Evolutionary conservation across 2,797 vertebrate species (phyloP).

Genomic region (Percopsis omiscomaycus): DNA sequence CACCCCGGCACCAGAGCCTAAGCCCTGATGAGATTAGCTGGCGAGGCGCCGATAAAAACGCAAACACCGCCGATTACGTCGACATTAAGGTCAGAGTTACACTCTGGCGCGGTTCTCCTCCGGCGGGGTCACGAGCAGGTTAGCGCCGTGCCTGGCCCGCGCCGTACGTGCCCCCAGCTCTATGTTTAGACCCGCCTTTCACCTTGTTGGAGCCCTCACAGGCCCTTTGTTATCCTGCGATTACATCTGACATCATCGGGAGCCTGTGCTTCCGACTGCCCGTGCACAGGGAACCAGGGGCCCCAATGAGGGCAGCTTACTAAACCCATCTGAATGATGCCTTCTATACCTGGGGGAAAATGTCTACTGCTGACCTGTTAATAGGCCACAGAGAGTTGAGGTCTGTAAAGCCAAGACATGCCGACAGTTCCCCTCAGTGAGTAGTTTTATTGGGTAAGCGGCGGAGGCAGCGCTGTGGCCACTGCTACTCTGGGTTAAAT

Average conservation of each 20-base stretch:
- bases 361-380: constrained; percentile 17
- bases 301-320: constrained; percentile 4
- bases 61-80: constrained; percentile 70
- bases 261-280: neutral
- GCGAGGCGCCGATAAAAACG: constrained; percentile 70
- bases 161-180: constrained; percentile 12
- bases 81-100: constrained; percentile 68
- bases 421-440: constrained; percentile 28
- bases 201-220: constrained; percentile 34
- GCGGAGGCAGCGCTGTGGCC: constrained; percentile 38
- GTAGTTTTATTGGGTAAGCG: constrained; percentile 24
- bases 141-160: constrained; percentile 26
- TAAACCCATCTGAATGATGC: neutral
- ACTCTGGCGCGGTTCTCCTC: constrained; percentile 58
- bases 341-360: constrained; percentile 16
- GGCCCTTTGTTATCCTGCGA: constrained; percentile 40
- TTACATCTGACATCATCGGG: constrained; percentile 44
- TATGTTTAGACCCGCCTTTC: neutral
- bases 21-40: constrained; percentile 78
- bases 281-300: neutral
- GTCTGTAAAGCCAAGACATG: constrained; percentile 12
- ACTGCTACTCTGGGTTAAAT: constrained; percentile 60
- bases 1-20: constrained; percentile 68
- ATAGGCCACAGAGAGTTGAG: constrained; percentile 11
- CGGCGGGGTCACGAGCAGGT: constrained; percentile 57